Base-by-base conservation (phyloP, 2,888 invertebrate species). In the Aspidapion aeneum region DNA sequence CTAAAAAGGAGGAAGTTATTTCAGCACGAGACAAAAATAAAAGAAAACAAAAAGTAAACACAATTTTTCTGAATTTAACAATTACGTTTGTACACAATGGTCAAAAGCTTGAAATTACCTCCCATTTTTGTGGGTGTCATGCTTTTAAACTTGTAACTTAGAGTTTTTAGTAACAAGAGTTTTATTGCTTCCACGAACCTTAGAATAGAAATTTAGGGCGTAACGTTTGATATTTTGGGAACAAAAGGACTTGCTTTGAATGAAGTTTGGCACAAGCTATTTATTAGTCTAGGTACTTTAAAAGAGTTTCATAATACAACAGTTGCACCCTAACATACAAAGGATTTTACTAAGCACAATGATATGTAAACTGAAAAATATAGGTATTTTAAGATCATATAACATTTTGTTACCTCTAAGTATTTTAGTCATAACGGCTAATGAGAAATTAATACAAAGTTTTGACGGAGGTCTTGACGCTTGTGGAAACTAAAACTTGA, bases 101-200 rank as follows among this genome's bases (percentile, higher is more conserved):
- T 35, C 12, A 12, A n/a, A 35, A 35, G 35, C 35, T 35, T 68
- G 69, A 70, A 72, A 71, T 70, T 69, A 69, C 50, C 67, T 68
- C 67, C 68, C 63, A 70, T 72, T 73, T 69, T 72, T 20, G 58
- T 35, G 57, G 63, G 62, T 66, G 62, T 66, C 63, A 64, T 63
- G 63, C 67, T 66, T 67, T 66, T 63, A 57, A 65, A 65, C 5
- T 35, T 35, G 35, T 35, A 35, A 35, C 12, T 35, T 35, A 35
- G 35, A 35, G 60, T 62, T 58, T 51, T 65, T 62, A 67, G 65
- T 67, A 67, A 65, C 63, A 55, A 50, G 21, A 55, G 60, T 61
- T 58, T 60, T 64, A 61, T 58, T 56, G 61, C 55, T 68, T 68
- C 68, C 63, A 35, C 62, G 68, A 68, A 68, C 64, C 5, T 3